These are phyloP conservation scores for Adela reaumurella DNA, from an alignment of 2,888 invertebrate genomes.

Conservation along the genomic window DNA sequence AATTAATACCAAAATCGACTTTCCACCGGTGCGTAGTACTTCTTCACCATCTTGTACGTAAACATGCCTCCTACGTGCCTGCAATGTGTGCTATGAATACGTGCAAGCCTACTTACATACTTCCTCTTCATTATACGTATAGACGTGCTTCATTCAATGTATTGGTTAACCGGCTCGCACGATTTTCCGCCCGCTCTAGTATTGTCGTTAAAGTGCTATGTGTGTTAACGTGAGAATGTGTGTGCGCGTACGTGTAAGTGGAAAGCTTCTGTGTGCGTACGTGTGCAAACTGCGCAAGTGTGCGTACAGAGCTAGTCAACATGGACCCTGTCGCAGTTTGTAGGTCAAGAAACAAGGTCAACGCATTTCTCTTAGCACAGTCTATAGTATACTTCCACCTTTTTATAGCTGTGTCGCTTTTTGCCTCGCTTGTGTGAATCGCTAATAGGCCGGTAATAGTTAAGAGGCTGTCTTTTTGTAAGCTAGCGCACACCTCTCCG, in stretches of 20 bases:
- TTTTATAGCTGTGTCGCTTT: not conserved
- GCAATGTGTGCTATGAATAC: too few relatives aligned
- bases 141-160: not conserved
- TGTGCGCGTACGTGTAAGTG: not conserved
- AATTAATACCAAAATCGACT: too few relatives aligned
- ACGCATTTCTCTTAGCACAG: slow-evolving; percentile 36
- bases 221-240: too few relatives aligned
- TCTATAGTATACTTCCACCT: not conserved
- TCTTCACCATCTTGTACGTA: too few relatives aligned
- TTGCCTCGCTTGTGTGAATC: not conserved
- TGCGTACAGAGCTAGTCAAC: not conserved
- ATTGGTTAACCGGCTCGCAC: not conserved
- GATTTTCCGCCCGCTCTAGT: not conserved
- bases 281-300: not conserved
- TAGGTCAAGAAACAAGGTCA: slow-evolving; percentile 53
- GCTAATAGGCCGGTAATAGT: not conserved
- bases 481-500: not conserved
- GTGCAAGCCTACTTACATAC: too few relatives aligned
- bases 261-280: not conserved
- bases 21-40: too few relatives aligned
- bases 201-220: not conserved
- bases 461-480: not conserved
- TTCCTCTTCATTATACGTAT: too few relatives aligned
- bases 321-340: slow-evolving; percentile 24
- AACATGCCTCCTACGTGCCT: too few relatives aligned